phyloP scores from a whole-genome alignment of 2,888 invertebrate species.

The Ecliptopera silaceata region DNA sequence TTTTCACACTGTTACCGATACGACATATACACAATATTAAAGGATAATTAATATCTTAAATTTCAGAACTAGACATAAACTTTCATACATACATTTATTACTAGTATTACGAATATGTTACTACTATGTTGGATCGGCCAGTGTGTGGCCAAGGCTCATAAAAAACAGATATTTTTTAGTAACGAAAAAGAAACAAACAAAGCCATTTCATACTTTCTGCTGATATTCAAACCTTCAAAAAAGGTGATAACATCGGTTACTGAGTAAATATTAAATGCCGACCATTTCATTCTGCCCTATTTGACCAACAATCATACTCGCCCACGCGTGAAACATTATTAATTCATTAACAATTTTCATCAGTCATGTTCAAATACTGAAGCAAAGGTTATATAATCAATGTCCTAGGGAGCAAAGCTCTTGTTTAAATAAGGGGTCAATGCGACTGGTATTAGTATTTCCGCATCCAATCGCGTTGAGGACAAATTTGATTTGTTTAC shows the following conservation, averaged over 20 bases:
- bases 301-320: constrained; percentile 6
- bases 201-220: no score
- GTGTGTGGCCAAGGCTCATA: no score
- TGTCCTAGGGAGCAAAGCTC: constrained; percentile 12
- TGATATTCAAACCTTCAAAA: background rate
- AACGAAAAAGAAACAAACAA: no score
- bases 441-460: constrained; percentile 16
- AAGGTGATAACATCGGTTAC: background rate
- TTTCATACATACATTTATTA: no score
- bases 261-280: constrained; percentile 1
- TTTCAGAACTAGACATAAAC: no score
- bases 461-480: background rate
- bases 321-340: constrained; percentile 4
- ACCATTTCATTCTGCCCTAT: constrained; percentile 3
- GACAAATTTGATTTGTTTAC: constrained; percentile 11
- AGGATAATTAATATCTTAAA: background rate
- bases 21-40: background rate
- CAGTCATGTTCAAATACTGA: constrained; percentile 4
- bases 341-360: constrained; percentile 19
- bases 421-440: constrained; percentile 19
- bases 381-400: constrained; percentile 13
- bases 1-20: background rate
- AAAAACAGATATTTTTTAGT: no score
- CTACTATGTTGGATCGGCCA: no score
- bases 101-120: no score